Evolutionary conservation across 2,797 vertebrate species (phyloP), one percentile per base, ranked within the genome.

Genomic region (Pogoniulus pusillus): DNA sequence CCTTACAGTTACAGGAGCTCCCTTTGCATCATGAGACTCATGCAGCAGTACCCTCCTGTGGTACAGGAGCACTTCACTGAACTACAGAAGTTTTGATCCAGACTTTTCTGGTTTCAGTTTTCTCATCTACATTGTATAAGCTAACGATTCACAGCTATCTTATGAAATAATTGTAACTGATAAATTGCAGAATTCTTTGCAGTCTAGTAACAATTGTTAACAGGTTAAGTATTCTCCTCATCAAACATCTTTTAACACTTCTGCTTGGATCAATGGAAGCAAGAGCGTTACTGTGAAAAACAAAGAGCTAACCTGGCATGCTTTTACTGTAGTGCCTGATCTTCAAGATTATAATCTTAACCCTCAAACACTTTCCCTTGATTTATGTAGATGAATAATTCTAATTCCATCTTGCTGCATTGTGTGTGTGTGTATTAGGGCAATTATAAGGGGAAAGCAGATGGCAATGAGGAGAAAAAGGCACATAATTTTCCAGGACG

Each of bases 401-500:
- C 87, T 80, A 58, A 89, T 89, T 89, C 66, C 60, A 37, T 84
- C 58, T 91, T 70, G 26, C 43, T 41, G 43, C 17, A 37, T 70
- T 91, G 16, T 80, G 39, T 7, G 13, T 7, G 13, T 58, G n/a
- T 53, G 7, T 53, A 63, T 71, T 69, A 78, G 51, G 37, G 35
- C 84, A 92, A 93, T 95, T 90, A 91, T 82, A 94, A 90, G 18
- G 89, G 37, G 71, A 94, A 90, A 87, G 32, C 35, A 89, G 45
- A 73, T 41, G 65, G 26, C 41, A 91, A 92, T 90, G 58, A 93
- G 43, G 35, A 39, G 54, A 58, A 60, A 88, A 94, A 94, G 30
- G 41, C 74, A 89, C 76, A 74, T 84, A 53, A 89, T 92, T 64
- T 93, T 91, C 51, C 51, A 51, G 9, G 79, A 60, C 68, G 80